Base-by-base conservation (phyloP, 1,140 invertebrate genomes). In the Hyphantria cunea region DNA sequence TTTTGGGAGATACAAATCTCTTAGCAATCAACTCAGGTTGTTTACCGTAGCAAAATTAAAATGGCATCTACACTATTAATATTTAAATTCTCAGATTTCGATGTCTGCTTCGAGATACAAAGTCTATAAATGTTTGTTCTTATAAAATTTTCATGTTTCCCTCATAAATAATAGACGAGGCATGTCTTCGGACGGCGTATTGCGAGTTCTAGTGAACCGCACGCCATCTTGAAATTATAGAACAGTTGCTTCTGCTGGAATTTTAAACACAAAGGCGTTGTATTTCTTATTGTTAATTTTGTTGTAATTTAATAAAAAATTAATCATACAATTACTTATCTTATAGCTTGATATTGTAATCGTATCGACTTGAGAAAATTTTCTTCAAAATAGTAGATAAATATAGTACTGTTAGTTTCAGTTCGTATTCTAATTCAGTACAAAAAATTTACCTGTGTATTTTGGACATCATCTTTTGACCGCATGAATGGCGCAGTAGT, bases 91-190 rank as follows among this genome's bases (percentile, higher is more conserved):
- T 41, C 45, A 41, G 45, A 59, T 41, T 34, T 11, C 55, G 32
- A 41, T n/a, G 45, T 49, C 54, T 48, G 45, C 17, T 9, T 44
- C 33, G 6, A 60, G 37, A 51, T 44, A 60, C 45, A 50, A 45
- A 47, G 44, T 58, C 33, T 32, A 12, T 47, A 53, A 45, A 66
- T 64, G 56, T 42, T 53, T 74, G 76, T 56, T 67, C 70, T 74
- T 70, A 76, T 78, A 74, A 74, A 75, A 77, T 70, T 79, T 79
- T 78, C 70, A 81, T 76, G 70, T 76, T 74, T 73, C 65, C 71
- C 71, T 74, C 69, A 75, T 80, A 77, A 80, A 75, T 79, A 81
- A 75, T 61, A 68, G 45, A 77, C 13, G 39, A 51, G 37, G 48
- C 45, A 14, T 37, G 55, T 59, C 45, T 50, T 39, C 34, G 45